Evolutionary conservation across 2,113 vertebrate genomes (phyloP).

Genomic region (Odocoileus hemionus): DNA sequence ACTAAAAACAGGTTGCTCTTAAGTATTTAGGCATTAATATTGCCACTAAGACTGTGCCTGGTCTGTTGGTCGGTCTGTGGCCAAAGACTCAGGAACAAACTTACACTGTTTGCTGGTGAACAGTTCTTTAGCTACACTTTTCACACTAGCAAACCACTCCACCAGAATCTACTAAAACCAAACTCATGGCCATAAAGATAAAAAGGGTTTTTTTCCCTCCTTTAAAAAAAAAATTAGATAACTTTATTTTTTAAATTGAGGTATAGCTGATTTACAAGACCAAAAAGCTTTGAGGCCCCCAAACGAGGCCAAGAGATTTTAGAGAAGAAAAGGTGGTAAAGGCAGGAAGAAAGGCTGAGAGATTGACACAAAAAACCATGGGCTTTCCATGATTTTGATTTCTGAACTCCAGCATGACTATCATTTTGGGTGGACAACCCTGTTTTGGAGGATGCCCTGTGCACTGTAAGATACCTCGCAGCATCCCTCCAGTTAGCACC

Average conservation of each 20-base stretch:
- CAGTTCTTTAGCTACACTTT: background rate
- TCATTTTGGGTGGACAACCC: background rate
- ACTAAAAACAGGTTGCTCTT: background rate
- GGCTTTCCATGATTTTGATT: background rate
- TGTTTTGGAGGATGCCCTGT: no score
- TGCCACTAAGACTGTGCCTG: background rate
- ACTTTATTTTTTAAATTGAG: background rate
- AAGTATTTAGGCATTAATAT: background rate
- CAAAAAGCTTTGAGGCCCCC: background rate
- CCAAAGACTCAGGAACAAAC: background rate
- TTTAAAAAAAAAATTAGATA: background rate
- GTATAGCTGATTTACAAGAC: background rate
- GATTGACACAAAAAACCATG: background rate
- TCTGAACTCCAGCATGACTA: background rate
- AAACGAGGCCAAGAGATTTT: background rate
- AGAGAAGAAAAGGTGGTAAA: background rate
- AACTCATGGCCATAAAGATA: background rate
- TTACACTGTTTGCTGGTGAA: background rate
- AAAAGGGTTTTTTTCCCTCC: accelerated
- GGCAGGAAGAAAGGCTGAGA: background rate
- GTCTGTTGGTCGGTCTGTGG: background rate
- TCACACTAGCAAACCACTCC: background rate
- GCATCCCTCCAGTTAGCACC: background rate
- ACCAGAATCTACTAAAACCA: background rate
- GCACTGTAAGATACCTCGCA: background rate